A percentile compares a stretch with the other conserved stretches of the same genome.
These are phyloP conservation scores for Telmatherina bonti DNA, from an alignment of 2,797 vertebrate species.

Conservation along the genomic window DNA sequence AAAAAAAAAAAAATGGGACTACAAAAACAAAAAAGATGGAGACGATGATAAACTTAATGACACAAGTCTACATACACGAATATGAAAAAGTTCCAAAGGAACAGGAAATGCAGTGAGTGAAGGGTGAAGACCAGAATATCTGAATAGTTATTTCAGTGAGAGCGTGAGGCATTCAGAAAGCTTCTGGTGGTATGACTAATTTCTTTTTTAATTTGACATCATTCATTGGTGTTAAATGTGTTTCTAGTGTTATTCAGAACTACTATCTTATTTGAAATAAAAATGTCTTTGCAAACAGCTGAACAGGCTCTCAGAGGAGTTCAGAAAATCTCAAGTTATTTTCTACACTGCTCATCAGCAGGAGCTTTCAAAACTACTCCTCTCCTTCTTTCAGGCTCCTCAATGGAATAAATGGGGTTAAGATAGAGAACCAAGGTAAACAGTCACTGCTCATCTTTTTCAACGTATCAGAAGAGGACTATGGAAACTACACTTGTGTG, in stretches of 20 bases:
- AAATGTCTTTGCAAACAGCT: not conserved
- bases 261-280: not conserved
- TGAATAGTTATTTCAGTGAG: not conserved
- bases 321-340: not conserved
- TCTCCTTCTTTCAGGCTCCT: conserved; percentile 83
- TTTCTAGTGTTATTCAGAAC: conserved; percentile 6
- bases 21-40: conserved; percentile 39
- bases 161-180: not conserved
- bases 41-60: conserved; percentile 45
- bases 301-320: not conserved
- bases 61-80: conserved; percentile 20
- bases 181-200: not conserved
- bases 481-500: conserved; percentile 97
- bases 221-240: conserved; percentile 8
- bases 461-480: conserved; percentile 97
- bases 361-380: not conserved
- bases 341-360: not conserved
- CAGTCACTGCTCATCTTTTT: conserved; percentile 96
- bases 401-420: conserved; percentile 92
- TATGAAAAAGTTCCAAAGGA: conserved; percentile 7
- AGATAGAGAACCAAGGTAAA: conserved; percentile 96
- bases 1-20: no score
- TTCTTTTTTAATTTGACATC: not conserved
- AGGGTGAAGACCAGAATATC: conserved; percentile 25
- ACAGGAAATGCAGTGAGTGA: conserved; percentile 11